Percentiles rank a stretch among this genome's conserved stretches.
These are phyloP conservation scores for Apamea monoglypha DNA, from an alignment of 2,888 invertebrate species.

Conservation along the genomic window DNA sequence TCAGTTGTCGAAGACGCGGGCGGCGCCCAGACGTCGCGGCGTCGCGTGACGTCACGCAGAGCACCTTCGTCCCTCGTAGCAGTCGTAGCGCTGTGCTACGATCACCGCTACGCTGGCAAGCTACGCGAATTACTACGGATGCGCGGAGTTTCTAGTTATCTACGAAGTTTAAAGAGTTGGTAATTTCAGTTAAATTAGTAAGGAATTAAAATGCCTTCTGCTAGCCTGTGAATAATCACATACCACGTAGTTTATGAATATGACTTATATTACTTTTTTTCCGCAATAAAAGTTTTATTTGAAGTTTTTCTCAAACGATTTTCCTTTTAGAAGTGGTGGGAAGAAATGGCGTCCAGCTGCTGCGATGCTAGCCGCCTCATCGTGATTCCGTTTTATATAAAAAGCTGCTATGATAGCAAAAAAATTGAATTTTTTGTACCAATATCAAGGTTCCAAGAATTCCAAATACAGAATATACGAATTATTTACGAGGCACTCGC, in stretches of 20 bases:
- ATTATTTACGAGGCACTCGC: constrained; percentile 6
- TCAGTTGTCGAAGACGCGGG: constrained; percentile 11
- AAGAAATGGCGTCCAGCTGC: background rate
- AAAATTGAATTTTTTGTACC: background rate
- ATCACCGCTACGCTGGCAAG: constrained; percentile 4
- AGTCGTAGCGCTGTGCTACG: constrained; percentile 33
- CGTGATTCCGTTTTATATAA: constrained; percentile 33
- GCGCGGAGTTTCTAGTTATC: background rate
- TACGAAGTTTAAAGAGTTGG: background rate
- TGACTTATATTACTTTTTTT: constrained; percentile 10
- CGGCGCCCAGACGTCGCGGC: constrained; percentile 73
- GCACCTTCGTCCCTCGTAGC: constrained; percentile 52
- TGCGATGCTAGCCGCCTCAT: background rate
- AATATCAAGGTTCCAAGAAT: background rate
- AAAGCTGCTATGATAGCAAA: background rate
- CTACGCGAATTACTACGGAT: constrained; percentile 20
- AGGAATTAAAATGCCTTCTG: background rate
- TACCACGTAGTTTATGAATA: constrained; percentile 1
- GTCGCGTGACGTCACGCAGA: constrained; percentile 61
- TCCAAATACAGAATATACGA: background rate
- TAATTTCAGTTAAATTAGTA: background rate
- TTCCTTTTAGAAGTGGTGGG: constrained; percentile 9
- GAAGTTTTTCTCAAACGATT: constrained; percentile 32
- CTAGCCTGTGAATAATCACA: constrained; percentile 3
- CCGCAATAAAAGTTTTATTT: constrained; percentile 29